Evolutionary conservation across 2,113 vertebrate genomes (phyloP).

Genomic region (Oncorhynchus keta): DNA sequence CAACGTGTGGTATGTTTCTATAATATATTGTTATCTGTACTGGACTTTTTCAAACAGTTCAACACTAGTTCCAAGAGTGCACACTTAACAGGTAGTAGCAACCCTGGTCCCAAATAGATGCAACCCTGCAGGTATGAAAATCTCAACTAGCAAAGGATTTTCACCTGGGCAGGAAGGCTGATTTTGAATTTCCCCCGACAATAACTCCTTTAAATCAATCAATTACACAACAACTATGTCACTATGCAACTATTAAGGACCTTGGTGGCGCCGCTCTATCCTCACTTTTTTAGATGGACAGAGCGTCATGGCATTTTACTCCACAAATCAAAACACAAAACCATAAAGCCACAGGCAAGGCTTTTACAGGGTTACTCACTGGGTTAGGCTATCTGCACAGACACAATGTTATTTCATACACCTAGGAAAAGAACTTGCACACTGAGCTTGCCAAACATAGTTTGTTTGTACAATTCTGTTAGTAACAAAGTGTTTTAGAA

Average conservation of each 20-base stretch:
- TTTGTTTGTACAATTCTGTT: constrained; percentile 32
- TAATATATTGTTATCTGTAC: constrained; percentile 49
- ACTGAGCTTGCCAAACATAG: constrained; percentile 56
- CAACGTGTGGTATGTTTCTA: constrained; percentile 50
- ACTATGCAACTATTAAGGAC: constrained; percentile 39
- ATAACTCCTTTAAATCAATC: neutral
- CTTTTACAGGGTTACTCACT: constrained; percentile 67
- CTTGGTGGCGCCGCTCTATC: constrained; percentile 24
- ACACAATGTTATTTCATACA: constrained; percentile 64
- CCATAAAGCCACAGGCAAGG: constrained; percentile 73
- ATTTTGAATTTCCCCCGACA: constrained; percentile 11
- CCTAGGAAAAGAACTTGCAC: constrained; percentile 54
- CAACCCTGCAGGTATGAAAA: constrained; percentile 39
- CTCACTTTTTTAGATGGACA: constrained; percentile 39
- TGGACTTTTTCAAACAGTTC: constrained; percentile 54
- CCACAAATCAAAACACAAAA: constrained; percentile 65
- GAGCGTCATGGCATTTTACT: constrained; percentile 60
- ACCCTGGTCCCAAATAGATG: constrained; percentile 32
- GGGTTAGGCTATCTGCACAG: constrained; percentile 62
- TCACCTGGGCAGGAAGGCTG: constrained; percentile 38
- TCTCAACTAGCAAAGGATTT: constrained; percentile 11
- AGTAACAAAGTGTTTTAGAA: constrained; percentile 40
- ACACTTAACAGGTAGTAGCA: constrained; percentile 19
- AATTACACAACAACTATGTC: constrained; percentile 6
- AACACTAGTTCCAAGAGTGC: constrained; percentile 44